Conservation (phyloP, 1,140 invertebrate genomes). For the Euwallacea fornicatus region DNA sequence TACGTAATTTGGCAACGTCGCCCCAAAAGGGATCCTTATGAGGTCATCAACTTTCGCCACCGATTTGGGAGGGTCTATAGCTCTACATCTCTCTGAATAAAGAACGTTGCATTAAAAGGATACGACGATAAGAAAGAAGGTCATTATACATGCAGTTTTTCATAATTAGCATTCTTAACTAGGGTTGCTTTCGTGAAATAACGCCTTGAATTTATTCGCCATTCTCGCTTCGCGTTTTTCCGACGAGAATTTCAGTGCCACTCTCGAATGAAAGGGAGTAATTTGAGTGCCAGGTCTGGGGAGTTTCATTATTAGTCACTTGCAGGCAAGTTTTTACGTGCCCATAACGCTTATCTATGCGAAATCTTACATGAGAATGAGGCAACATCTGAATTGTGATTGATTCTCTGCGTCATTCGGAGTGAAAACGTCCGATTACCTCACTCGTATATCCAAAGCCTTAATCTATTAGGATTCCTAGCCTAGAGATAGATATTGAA, state of each 20-base stretch:
- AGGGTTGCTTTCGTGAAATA: slow-evolving; percentile 16
- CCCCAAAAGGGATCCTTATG: background rate
- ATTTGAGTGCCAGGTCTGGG: background rate
- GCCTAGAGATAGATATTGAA: no score
- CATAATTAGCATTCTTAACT: slow-evolving; percentile 15
- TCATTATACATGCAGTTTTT: slow-evolving; percentile 26
- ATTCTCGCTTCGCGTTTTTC: background rate
- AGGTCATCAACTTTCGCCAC: slow-evolving; percentile 18
- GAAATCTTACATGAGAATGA: no score
- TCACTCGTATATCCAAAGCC: no score
- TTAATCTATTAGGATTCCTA: no score
- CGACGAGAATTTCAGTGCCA: background rate
- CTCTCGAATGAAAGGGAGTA: background rate
- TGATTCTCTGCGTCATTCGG: no score
- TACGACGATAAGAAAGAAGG: slow-evolving; percentile 5
- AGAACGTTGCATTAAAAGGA: slow-evolving; percentile 11
- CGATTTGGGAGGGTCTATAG: slow-evolving; percentile 2
- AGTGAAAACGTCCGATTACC: no score
- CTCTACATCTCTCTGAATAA: slow-evolving; percentile 4
- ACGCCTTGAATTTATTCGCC: slow-evolving; percentile 7
- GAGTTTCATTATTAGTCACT: slow-evolving; percentile 2
- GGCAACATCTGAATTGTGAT: no score
- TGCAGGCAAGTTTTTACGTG: background rate
- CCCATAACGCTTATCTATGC: no score
- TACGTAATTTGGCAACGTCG: slow-evolving; percentile 18